Percentiles rank a stretch among this genome's conserved stretches.
phyloP scores from a whole-genome alignment of 2,113 vertebrate genomes.

The Psephotus haematonotus region DNA sequence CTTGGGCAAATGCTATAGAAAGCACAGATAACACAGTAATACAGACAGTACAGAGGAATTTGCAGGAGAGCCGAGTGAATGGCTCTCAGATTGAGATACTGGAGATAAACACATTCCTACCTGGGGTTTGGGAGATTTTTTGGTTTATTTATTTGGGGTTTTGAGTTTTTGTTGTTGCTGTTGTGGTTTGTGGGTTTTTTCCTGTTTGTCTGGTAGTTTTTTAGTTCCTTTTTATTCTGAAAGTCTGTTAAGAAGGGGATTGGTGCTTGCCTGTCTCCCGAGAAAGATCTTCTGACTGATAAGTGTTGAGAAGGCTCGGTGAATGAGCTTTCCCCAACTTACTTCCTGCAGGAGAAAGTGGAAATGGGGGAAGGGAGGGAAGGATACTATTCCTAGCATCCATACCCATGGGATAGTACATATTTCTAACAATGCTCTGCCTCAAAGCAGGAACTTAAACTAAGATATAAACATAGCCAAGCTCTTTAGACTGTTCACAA shows the following conservation, averaged over 20 bases:
- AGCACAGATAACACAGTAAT: background rate
- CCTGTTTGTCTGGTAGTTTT: background rate
- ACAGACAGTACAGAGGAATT: background rate
- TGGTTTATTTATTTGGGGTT: background rate
- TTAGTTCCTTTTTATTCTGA: background rate
- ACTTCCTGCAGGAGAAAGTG: background rate
- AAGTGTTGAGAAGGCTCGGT: background rate
- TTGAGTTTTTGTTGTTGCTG: background rate
- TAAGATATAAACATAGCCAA: background rate
- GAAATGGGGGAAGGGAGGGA: background rate
- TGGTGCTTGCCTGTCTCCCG: background rate
- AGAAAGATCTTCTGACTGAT: background rate
- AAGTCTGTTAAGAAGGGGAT: background rate
- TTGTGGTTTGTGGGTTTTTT: background rate
- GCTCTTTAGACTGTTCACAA: background rate
- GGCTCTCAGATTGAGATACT: background rate
- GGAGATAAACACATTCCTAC: background rate
- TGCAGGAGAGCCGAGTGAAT: background rate
- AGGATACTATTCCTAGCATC: background rate
- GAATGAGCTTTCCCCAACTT: background rate
- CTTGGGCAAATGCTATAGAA: background rate
- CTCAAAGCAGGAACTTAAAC: background rate
- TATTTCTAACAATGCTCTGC: background rate
- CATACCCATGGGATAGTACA: accelerated
- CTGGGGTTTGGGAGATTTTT: background rate